These are phyloP conservation scores for Clanis bilineata DNA, from an alignment of 2,888 invertebrate species.

Conservation along the genomic window DNA sequence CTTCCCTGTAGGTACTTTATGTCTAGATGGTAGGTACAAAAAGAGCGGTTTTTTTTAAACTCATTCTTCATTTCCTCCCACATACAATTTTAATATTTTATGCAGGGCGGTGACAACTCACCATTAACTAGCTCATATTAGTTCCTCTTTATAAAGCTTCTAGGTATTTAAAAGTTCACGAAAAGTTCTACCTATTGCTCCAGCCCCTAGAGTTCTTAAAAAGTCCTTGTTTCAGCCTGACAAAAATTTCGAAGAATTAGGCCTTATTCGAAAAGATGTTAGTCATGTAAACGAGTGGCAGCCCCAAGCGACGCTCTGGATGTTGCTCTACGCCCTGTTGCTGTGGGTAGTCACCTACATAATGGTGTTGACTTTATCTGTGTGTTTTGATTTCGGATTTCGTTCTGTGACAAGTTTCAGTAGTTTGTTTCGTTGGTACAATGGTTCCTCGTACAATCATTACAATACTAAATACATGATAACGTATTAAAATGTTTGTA, in stretches of 20 bases:
- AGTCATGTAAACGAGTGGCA: constrained; percentile 29
- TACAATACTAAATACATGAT: constrained; percentile 1
- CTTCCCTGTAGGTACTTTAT: too few species aligned
- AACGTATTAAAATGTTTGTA: not conserved
- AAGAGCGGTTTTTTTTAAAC: too few species aligned
- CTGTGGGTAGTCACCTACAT: constrained; percentile 49
- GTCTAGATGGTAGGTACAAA: too few species aligned
- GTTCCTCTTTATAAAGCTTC: too few species aligned
- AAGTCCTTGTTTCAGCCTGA: constrained; percentile 32
- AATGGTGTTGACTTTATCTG: constrained; percentile 37
- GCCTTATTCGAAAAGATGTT: constrained; percentile 18
- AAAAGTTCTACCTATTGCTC: too few species aligned
- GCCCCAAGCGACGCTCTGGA: constrained; percentile 40
- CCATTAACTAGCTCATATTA: too few species aligned
- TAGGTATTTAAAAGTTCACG: too few species aligned
- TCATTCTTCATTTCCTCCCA: too few species aligned
- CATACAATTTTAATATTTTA: too few species aligned
- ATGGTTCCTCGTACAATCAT: constrained; percentile 8
- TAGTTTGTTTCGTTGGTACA: constrained; percentile 4
- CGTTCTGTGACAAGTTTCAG: constrained; percentile 25
- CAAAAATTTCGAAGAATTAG: constrained; percentile 27
- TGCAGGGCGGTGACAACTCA: too few species aligned
- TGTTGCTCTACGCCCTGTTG: constrained; percentile 44
- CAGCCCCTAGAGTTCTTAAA: too few species aligned
- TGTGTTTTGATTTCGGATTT: constrained; percentile 37